Percentiles rank a stretch among this genome's conserved stretches.
phyloP scores from a whole-genome alignment of 2,797 vertebrate genomes.

The Numenius phaeopus region DNA sequence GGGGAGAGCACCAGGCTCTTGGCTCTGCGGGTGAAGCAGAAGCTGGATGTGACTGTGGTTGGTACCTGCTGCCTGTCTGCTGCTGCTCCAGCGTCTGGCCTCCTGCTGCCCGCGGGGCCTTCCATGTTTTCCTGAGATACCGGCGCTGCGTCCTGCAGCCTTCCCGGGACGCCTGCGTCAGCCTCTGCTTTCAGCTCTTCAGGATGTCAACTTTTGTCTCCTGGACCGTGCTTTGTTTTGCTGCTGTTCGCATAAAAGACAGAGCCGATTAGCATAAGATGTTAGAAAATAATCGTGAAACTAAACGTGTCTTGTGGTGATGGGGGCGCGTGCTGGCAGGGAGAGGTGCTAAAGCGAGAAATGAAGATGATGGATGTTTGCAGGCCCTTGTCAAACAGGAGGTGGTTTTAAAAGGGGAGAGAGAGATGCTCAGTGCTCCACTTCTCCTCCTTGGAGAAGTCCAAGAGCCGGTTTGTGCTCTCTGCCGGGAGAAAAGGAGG shows the following conservation, averaged over 20 bases:
- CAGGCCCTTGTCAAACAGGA: neutral
- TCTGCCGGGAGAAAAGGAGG: neutral
- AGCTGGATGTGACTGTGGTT: neutral
- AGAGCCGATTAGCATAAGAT: neutral
- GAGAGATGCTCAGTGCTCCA: neutral
- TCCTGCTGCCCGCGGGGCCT: neutral
- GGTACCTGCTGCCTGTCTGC: neutral
- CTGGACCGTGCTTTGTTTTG: slow-evolving; percentile 9
- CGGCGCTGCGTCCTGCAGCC: neutral
- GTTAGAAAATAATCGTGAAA: neutral
- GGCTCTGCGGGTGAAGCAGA: neutral
- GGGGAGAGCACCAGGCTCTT: neutral
- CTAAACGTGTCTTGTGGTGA: fast-evolving
- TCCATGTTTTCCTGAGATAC: neutral
- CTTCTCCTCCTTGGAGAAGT: neutral
- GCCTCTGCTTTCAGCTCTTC: neutral
- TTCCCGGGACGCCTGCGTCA: fast-evolving
- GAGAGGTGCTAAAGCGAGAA: neutral
- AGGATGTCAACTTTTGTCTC: neutral
- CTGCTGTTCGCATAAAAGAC: neutral
- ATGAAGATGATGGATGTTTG: neutral
- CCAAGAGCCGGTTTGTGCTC: neutral
- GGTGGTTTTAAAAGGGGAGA: neutral
- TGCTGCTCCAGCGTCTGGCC: neutral
- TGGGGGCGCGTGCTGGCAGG: neutral